A percentile compares a stretch with the other conserved stretches of the same genome.
Evolutionary conservation across 2,888 invertebrate species (phyloP).

Genomic region (Trichopoda pennipes): DNA sequence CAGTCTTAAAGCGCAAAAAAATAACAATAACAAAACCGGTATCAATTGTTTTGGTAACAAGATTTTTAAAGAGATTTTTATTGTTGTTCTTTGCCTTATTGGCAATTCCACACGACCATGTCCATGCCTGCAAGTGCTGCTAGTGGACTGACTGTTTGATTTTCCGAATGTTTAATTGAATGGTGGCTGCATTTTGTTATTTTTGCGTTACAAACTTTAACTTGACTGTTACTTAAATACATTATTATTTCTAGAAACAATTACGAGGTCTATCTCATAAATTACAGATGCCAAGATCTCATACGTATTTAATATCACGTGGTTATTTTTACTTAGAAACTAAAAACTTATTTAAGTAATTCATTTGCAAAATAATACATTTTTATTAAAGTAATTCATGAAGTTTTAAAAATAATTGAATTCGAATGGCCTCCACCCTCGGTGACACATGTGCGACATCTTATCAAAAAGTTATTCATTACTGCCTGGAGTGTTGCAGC

Average conservation of each 20-base stretch:
- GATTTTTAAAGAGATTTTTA: slow-evolving; percentile 27
- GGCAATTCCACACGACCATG: slow-evolving; percentile 27
- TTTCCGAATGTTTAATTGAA: slow-evolving; percentile 14
- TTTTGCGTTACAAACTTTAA: slow-evolving; percentile 18
- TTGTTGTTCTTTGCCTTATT: slow-evolving; percentile 30
- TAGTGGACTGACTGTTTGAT: background rate
- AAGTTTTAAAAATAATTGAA: too few relatives aligned
- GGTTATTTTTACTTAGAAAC: too few relatives aligned
- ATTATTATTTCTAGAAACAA: slow-evolving; percentile 20
- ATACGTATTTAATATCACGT: too few relatives aligned
- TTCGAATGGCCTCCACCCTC: too few relatives aligned
- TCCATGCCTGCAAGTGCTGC: slow-evolving; percentile 21
- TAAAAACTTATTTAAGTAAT: too few relatives aligned
- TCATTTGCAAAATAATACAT: too few relatives aligned
- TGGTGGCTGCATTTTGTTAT: background rate
- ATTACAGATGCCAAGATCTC: background rate
- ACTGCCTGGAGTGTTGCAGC: too few relatives aligned
- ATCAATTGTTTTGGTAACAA: slow-evolving; percentile 68
- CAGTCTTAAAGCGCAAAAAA: slow-evolving; percentile 1
- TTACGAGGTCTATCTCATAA: background rate
- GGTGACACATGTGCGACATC: too few relatives aligned
- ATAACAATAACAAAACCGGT: slow-evolving; percentile 69
- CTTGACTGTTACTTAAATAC: slow-evolving; percentile 17
- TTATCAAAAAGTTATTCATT: too few relatives aligned
- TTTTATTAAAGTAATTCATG: too few relatives aligned